A percentile compares a stretch with the other conserved stretches of the same genome.
These are phyloP conservation scores for Sarcophaga peregrina DNA, from an alignment of 1,140 invertebrate species.

Conservation along the genomic window DNA sequence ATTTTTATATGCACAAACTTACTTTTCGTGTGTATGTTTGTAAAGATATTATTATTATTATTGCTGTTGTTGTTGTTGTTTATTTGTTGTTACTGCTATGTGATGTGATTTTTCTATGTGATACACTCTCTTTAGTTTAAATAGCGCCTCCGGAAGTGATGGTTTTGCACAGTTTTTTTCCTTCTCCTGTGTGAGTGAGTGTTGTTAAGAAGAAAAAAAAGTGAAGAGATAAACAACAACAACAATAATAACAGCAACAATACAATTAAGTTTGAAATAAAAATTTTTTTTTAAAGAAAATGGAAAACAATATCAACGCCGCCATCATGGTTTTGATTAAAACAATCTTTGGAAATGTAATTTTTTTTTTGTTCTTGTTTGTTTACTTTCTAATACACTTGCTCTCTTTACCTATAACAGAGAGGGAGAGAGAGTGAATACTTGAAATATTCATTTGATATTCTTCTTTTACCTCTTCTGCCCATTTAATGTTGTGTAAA, in stretches of 20 bases:
- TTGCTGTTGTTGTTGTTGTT: neutral
- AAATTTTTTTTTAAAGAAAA: too few species aligned
- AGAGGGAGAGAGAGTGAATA: too few species aligned
- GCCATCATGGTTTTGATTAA: too few species aligned
- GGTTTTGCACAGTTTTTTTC: constrained; percentile 50
- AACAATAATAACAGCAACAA: neutral
- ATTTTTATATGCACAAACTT: neutral
- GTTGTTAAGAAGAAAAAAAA: neutral
- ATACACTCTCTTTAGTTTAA: constrained; percentile 60
- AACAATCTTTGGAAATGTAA: too few species aligned
- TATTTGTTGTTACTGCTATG: too few species aligned
- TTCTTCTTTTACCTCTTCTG: too few species aligned
- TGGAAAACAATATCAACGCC: too few species aligned
- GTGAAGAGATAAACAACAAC: neutral
- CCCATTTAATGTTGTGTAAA: too few species aligned
- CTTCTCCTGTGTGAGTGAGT: neutral
- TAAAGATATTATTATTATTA: neutral
- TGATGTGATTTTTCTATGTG: constrained; percentile 20
- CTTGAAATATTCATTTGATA: too few species aligned
- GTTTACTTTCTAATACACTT: too few species aligned
- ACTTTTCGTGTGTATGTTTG: neutral
- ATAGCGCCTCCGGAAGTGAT: constrained; percentile 65
- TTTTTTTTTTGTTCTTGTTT: too few species aligned
- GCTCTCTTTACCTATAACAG: too few species aligned
- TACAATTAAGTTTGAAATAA: neutral